phyloP scores from a whole-genome alignment of 2,797 vertebrate species.

The Onychomys torridus region DNA sequence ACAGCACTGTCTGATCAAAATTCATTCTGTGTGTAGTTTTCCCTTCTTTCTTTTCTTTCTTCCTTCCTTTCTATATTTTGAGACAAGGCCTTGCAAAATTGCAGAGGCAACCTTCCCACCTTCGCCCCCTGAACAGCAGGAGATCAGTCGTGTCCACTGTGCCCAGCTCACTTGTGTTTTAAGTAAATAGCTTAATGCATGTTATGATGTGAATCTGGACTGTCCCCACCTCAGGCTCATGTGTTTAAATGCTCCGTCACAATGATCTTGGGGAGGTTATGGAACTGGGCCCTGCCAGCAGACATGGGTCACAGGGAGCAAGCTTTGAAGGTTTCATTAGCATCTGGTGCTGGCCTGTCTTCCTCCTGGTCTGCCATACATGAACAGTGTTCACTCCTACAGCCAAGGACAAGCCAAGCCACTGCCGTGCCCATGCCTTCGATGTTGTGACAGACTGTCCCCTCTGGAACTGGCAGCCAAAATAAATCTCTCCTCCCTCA shows the following conservation, averaged over 20 bases:
- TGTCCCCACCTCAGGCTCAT: neutral
- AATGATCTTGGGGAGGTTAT: neutral
- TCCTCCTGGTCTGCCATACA: neutral
- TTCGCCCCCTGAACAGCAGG: neutral
- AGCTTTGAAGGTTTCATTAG: neutral
- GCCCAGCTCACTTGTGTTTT: neutral
- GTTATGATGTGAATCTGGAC: neutral
- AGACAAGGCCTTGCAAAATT: neutral
- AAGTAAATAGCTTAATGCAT: neutral
- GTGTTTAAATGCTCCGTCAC: neutral
- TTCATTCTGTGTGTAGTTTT: neutral
- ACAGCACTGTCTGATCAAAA: neutral
- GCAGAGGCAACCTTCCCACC: neutral
- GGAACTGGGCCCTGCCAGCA: neutral
- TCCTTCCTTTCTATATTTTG: neutral
- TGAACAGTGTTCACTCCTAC: neutral
- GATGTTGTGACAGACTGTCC: neutral
- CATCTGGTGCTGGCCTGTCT: neutral
- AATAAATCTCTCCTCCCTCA: neutral
- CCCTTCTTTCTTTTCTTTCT: neutral
- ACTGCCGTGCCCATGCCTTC: neutral
- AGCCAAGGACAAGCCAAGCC: neutral
- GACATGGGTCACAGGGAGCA: neutral
- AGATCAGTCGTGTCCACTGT: neutral
- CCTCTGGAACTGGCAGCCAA: neutral